These are phyloP conservation scores for Toxotes jaculatrix DNA, from an alignment of 2,113 vertebrate genomes.

Conservation along the genomic window DNA sequence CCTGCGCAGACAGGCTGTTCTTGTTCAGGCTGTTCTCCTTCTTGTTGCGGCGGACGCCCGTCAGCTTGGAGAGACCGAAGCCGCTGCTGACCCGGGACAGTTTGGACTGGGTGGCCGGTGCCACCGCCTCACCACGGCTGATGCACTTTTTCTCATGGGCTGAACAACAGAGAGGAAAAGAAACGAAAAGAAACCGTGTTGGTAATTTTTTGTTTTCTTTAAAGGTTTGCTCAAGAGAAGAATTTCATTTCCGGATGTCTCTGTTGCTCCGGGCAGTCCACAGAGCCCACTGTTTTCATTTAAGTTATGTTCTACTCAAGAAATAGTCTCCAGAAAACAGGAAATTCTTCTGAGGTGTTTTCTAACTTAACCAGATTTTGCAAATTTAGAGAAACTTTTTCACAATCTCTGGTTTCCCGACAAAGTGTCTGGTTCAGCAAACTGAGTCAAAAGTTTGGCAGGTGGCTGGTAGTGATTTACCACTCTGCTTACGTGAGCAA, in stretches of 20 bases:
- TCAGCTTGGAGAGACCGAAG: constrained; percentile 97
- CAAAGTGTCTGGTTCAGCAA: constrained; percentile 29
- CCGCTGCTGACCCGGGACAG: constrained; percentile 97
- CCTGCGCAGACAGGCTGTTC: constrained; percentile 95
- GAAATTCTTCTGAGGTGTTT: not conserved
- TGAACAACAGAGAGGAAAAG: constrained; percentile 55
- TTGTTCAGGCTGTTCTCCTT: constrained; percentile 95
- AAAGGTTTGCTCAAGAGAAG: too few relatives aligned
- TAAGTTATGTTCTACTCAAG: too few relatives aligned
- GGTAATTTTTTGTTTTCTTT: not conserved
- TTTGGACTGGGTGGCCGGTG: constrained; percentile 93
- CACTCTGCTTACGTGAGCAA: constrained; percentile 21
- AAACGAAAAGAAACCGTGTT: not conserved
- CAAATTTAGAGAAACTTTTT: not conserved
- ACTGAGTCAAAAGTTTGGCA: not conserved
- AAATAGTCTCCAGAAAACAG: not conserved
- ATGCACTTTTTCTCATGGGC: constrained; percentile 97
- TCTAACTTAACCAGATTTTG: not conserved
- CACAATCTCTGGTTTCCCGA: not conserved
- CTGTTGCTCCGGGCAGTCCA: too few relatives aligned
- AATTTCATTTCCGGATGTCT: too few relatives aligned
- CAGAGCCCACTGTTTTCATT: too few relatives aligned
- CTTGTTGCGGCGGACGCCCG: constrained; percentile 93
- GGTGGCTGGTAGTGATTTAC: not conserved
- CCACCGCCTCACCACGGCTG: constrained; percentile 92